Conservation (phyloP, 2,797 vertebrate species). For the Simalia tracyae region DNA sequence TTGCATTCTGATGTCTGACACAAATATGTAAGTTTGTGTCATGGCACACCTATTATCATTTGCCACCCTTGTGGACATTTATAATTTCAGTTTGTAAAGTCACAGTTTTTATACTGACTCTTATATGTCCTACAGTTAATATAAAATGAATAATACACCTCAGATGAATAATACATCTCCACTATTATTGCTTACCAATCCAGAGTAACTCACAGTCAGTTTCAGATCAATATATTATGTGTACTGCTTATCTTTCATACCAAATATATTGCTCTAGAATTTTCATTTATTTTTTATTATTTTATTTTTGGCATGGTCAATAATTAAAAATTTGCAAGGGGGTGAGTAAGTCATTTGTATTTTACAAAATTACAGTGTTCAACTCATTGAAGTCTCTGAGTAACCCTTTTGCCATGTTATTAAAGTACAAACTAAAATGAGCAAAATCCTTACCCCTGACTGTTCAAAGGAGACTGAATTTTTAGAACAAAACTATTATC, state of each 20-base stretch:
- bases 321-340: background rate
- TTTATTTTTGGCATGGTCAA: background rate
- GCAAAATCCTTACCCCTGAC: background rate
- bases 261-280: background rate
- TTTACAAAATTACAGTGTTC: background rate
- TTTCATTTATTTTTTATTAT: background rate
- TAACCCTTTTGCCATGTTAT: background rate
- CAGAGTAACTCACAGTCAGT: background rate
- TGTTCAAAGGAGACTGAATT: background rate
- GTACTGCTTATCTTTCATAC: background rate
- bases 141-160: background rate
- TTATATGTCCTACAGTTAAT: background rate
- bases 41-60: too few species aligned
- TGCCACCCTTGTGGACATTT: too few species aligned
- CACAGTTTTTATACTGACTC: background rate
- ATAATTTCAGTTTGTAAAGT: background rate
- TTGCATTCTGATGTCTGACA: too few species aligned
- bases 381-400: background rate
- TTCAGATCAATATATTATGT: background rate
- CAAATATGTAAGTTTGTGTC: too few species aligned
- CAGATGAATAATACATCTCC: background rate
- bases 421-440: background rate
- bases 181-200: background rate
- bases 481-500: conserved; percentile 5
- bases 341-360: background rate